A percentile compares a stretch with the other conserved stretches of the same genome.
Evolutionary conservation across 2,888 invertebrate genomes (phyloP).

Genomic region (Drosophila prolongata): DNA sequence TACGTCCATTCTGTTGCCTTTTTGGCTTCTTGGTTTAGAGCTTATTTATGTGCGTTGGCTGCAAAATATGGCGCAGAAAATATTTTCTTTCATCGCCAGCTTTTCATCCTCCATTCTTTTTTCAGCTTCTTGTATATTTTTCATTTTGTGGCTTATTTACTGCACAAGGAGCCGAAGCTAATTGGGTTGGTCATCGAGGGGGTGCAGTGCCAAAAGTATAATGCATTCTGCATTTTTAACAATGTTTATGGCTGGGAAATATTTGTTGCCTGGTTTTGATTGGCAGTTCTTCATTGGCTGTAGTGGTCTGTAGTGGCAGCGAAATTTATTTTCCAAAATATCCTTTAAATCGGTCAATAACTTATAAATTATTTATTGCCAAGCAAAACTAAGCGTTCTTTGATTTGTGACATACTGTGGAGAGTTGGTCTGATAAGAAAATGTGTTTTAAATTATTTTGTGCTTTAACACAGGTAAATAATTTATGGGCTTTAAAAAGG

Average conservation of each 20-base stretch:
- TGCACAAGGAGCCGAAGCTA: conserved; percentile 54
- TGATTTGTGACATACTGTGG: conserved; percentile 13
- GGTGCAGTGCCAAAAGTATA: neutral
- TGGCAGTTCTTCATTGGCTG: conserved; percentile 2
- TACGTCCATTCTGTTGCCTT: conserved; percentile 44
- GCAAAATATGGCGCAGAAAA: conserved; percentile 51
- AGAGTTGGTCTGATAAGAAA: conserved; percentile 6
- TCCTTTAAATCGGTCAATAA: neutral
- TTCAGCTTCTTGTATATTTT: conserved; percentile 21
- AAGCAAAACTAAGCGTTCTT: neutral
- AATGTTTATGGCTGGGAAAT: conserved; percentile 32
- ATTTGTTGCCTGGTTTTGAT: conserved; percentile 10
- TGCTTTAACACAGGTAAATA: neutral
- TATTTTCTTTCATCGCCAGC: conserved; percentile 37
- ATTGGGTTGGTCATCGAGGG: conserved; percentile 44
- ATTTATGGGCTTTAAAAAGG: neutral
- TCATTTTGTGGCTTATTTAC: conserved; percentile 57
- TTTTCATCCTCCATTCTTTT: conserved; percentile 16
- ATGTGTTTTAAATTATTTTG: neutral
- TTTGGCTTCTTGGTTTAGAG: conserved; percentile 41
- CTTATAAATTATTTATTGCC: neutral
- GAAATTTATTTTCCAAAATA: neutral
- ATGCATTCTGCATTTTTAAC: conserved; percentile 53
- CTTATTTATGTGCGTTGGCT: conserved; percentile 52
- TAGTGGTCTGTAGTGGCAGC: neutral